These are phyloP conservation scores for Holacanthella duospinosa DNA, from an alignment of 2,888 invertebrate species.

Conservation along the genomic window DNA sequence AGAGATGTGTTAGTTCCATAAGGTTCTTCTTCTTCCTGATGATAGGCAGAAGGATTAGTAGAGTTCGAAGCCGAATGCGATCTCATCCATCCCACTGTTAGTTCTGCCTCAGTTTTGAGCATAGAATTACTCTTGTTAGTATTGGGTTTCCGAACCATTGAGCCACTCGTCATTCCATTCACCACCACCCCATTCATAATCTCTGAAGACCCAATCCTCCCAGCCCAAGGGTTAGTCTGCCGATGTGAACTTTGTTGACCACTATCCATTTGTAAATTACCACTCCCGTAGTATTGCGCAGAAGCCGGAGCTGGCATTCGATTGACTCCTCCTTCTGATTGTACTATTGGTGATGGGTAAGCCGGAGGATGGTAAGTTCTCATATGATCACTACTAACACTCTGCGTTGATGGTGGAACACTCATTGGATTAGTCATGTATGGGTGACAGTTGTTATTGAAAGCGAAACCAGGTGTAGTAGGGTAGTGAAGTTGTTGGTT, in stretches of 20 bases:
- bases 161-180: too few relatives aligned
- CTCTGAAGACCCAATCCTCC: too few relatives aligned
- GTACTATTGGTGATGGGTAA: too few relatives aligned
- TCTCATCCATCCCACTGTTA: constrained; percentile 4
- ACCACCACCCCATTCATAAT: background rate
- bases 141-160: background rate
- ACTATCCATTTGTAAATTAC: background rate
- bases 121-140: too few relatives aligned
- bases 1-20: background rate
- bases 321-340: background rate
- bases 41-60: background rate
- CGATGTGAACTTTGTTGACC: background rate
- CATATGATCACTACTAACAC: background rate
- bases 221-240: background rate
- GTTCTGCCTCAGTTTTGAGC: too few relatives aligned
- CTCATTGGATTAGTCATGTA: background rate
- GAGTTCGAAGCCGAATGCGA: background rate
- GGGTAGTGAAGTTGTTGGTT: background rate
- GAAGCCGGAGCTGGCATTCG: background rate
- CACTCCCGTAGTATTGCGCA: too few relatives aligned
- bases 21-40: background rate
- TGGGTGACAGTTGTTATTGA: background rate
- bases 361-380: background rate
- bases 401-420: background rate
- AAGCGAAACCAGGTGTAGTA: background rate